Percentiles rank a stretch among this genome's conserved stretches.
These are phyloP conservation scores for Nothoprocta pentlandii DNA, from an alignment of 2,113 vertebrate species.

Conservation along the genomic window DNA sequence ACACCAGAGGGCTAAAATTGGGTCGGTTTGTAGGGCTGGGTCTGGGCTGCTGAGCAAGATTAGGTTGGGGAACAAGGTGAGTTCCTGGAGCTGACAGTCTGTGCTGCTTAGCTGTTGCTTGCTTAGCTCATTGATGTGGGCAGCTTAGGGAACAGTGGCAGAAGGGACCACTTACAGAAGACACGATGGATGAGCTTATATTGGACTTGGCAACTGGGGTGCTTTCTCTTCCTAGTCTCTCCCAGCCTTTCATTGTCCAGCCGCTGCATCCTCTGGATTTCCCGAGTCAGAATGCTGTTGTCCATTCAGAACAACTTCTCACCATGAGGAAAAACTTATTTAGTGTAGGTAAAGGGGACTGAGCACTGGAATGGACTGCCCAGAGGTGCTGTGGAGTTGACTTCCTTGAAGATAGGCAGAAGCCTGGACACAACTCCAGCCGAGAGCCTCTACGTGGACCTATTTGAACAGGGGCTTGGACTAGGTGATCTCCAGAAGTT, in stretches of 20 bases:
- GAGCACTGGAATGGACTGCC: too few relatives aligned
- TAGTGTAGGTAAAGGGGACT: too few relatives aligned
- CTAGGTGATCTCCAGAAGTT: neutral
- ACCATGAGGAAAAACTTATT: too few relatives aligned
- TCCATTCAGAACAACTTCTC: too few relatives aligned
- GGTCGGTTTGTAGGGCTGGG: neutral
- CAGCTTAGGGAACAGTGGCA: neutral
- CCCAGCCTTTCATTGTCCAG: too few relatives aligned
- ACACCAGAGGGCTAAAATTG: neutral
- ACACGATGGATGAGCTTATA: neutral
- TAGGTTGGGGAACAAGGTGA: neutral
- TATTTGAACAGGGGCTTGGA: neutral
- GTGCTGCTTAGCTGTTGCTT: neutral
- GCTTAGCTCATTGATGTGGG: neutral
- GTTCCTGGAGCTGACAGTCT: neutral
- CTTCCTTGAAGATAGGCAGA: too few relatives aligned
- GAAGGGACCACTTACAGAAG: neutral
- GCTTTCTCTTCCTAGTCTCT: too few relatives aligned
- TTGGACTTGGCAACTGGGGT: neutral
- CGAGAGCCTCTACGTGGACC: neutral
- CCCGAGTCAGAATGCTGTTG: too few relatives aligned
- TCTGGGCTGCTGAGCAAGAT: neutral
- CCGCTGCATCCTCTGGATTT: too few relatives aligned
- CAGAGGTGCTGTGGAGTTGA: too few relatives aligned
- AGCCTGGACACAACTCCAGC: too few relatives aligned